These are phyloP conservation scores for Lutraria rhynchaena DNA, from an alignment of 1,140 invertebrate genomes.

Conservation along the genomic window DNA sequence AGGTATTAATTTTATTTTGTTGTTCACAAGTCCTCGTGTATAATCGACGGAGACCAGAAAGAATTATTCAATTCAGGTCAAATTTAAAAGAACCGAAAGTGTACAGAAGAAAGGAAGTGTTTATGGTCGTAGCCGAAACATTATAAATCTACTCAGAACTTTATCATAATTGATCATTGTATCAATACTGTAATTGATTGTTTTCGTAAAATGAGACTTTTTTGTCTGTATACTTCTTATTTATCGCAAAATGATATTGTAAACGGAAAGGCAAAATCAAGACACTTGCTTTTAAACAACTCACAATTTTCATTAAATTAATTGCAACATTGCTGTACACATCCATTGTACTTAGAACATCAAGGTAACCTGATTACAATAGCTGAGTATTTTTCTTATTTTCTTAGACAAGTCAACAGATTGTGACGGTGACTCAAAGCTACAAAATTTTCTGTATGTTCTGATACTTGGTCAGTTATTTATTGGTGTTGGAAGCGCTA, in stretches of 20 bases:
- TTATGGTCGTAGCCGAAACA: background rate
- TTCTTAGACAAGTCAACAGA: background rate
- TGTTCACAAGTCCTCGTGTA: background rate
- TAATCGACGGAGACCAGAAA: background rate
- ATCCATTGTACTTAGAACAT: no score
- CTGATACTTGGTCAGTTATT: constrained; percentile 94
- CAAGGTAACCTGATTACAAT: no score
- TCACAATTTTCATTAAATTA: background rate
- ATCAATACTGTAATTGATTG: no score
- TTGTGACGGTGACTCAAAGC: constrained; percentile 36
- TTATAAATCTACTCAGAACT: background rate
- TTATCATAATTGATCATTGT: no score
- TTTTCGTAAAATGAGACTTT: no score
- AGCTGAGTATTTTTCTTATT: no score
- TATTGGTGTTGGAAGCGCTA: constrained; percentile 93
- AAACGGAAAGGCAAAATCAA: background rate
- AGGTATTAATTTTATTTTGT: constrained; percentile 36
- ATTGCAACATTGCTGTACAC: no score
- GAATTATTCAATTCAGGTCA: no score
- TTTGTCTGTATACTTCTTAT: no score
- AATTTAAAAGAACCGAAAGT: no score
- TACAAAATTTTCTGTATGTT: constrained; percentile 84
- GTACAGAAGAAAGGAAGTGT: background rate
- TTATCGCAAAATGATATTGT: background rate
- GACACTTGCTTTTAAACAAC: background rate